Evolutionary conservation across 2,797 vertebrate species (phyloP).

Genomic region (Molossus molossus): DNA sequence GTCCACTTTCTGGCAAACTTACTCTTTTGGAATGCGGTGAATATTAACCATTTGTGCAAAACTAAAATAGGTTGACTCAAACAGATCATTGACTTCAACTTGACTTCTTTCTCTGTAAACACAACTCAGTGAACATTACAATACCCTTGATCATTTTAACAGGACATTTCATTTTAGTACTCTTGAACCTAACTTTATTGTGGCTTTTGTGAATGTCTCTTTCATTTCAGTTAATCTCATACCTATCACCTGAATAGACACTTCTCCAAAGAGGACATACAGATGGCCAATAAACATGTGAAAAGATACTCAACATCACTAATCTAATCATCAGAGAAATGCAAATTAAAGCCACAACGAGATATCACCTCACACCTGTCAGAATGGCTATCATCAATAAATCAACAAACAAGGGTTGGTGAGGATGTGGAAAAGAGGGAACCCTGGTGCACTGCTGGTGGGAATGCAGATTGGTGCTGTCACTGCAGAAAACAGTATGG

Average conservation of each 20-base stretch:
- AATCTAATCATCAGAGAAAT: constrained; percentile 3
- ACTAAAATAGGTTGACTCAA: constrained; percentile 60
- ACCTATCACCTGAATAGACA: background rate
- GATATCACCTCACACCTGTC: background rate
- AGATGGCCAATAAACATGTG: background rate
- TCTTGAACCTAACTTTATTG: constrained; percentile 61
- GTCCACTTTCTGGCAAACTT: constrained; percentile 63
- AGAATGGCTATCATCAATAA: background rate
- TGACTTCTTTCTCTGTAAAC: constrained; percentile 68
- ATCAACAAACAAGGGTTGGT: background rate
- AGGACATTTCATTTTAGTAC: constrained; percentile 52
- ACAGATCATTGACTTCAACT: constrained; percentile 50
- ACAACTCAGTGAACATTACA: constrained; percentile 6
- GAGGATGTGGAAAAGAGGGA: background rate
- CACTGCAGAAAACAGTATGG: background rate
- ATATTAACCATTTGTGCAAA: constrained; percentile 65
- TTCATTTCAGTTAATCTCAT: constrained; percentile 67
- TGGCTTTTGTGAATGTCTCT: constrained; percentile 65
- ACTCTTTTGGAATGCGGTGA: constrained; percentile 45
- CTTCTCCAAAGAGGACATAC: background rate
- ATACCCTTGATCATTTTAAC: constrained; percentile 15
- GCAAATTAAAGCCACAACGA: background rate
- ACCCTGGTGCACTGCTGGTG: background rate
- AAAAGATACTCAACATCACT: background rate
- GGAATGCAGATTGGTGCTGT: background rate